Evolutionary conservation across 2,797 vertebrate species (phyloP), one percentile per base, ranked within the genome.

Genomic region (Amniataba percoides): DNA sequence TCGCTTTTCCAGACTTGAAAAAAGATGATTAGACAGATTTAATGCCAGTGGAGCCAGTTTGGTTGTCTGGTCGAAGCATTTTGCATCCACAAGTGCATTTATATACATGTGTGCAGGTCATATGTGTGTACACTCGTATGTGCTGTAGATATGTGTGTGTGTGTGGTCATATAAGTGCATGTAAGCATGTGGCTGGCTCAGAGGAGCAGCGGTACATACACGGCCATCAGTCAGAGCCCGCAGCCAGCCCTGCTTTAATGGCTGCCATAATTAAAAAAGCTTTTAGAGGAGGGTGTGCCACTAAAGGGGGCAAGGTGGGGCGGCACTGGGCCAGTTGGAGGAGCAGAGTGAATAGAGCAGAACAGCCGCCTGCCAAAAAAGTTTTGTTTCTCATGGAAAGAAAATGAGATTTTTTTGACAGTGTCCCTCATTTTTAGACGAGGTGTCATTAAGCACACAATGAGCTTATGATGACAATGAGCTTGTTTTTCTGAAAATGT

Each of bases 231-330:
- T 87, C 87, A 79, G 74, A 88, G 83, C 45, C 43, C 62, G 74
- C 78, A 90, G 87, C 81, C 81, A 86, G 78, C 74, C 73, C 31
- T 74, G 48, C 83, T 84, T 89, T 94, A 94, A 94, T 93, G 92
- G 91, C 80, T 82, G 88, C 90, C 89, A 91, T 94, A 94, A 95
- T 95, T 94, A 94, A 95, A 94, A 95, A 95, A 95, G 94, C 94
- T 95, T 95, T 95, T 94, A 95, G 94, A 89, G 83, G 70, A 91
- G 87, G 93, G 86, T 87, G 91, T 82, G 83, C 76, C 88, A 86
- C 88, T 78, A 45, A 77, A 84, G 89, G 82, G 78, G 86, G 78
- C 76, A 76, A 74, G 80, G 76, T 75, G 89, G 81, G 84, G 88
- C 34, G 56, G 75, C 1, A 42, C 57, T 45, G 46, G 42, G 74